A percentile compares a stretch with the other conserved stretches of the same genome.
Evolutionary conservation across 2,113 vertebrate genomes (phyloP).

Genomic region (Actinemys pallida): DNA sequence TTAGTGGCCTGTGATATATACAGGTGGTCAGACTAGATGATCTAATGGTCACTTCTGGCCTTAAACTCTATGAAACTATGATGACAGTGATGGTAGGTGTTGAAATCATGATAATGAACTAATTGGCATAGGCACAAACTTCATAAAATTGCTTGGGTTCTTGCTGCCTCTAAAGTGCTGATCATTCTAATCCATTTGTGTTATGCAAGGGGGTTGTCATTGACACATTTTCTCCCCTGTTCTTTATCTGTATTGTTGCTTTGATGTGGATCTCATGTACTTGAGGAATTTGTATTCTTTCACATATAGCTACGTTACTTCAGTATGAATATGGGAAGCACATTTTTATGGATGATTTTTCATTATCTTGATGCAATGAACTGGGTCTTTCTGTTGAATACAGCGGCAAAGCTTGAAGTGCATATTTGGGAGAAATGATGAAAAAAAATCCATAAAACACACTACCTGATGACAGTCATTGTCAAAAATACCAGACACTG

Average conservation of each 20-base stretch:
- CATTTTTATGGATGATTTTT: not conserved
- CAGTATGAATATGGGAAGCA: not conserved
- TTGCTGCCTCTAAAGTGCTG: not conserved
- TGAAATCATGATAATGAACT: not conserved
- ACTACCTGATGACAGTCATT: not conserved
- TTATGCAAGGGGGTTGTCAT: not conserved
- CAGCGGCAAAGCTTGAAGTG: not conserved
- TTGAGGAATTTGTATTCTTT: not conserved
- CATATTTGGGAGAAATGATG: not conserved
- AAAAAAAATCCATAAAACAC: too few species aligned
- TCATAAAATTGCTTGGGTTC: not conserved
- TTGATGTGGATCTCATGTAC: not conserved
- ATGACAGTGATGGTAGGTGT: not conserved
- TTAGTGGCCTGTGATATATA: not conserved
- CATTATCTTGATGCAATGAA: not conserved
- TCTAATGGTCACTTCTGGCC: not conserved
- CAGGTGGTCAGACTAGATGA: not conserved
- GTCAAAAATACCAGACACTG: not conserved
- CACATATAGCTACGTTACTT: not conserved
- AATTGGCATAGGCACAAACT: not conserved
- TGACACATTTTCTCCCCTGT: not conserved
- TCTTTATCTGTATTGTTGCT: not conserved
- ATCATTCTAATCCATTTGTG: not conserved
- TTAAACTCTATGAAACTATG: not conserved
- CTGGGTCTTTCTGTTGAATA: not conserved